Conservation (phyloP, 2,797 vertebrate genomes). For the Balearica regulorum region DNA sequence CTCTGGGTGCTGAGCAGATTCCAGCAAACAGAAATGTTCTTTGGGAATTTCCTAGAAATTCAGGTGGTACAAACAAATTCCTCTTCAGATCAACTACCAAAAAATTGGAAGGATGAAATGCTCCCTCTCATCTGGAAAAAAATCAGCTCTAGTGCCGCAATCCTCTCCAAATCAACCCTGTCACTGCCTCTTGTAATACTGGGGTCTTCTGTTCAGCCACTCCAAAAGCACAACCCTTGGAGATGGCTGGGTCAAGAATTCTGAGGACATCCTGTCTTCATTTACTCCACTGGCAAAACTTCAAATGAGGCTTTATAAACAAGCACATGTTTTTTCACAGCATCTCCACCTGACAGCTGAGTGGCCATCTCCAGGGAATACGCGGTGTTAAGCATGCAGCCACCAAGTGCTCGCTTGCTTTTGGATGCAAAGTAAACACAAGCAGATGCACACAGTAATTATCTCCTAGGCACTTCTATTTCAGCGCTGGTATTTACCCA, state of each 20-base stretch:
- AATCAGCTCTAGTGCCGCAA: rapidly evolving
- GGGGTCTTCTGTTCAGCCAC: rapidly evolving
- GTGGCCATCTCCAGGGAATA: background rate
- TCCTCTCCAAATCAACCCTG: background rate
- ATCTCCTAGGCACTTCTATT: background rate
- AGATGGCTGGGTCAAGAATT: background rate
- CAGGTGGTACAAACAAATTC: background rate
- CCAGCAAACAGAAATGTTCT: background rate
- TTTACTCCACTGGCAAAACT: background rate
- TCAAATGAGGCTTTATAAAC: background rate
- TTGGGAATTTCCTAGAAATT: background rate
- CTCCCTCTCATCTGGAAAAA: background rate
- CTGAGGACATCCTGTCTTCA: background rate
- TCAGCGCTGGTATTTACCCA: background rate
- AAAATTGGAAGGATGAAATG: rapidly evolving
- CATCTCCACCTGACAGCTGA: background rate
- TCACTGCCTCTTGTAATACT: background rate
- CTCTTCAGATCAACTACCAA: rapidly evolving
- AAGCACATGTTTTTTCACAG: background rate
- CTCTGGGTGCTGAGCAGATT: background rate
- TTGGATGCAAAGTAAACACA: background rate
- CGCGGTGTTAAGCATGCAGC: rapidly evolving
- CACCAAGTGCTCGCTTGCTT: background rate
- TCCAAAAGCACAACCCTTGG: background rate
- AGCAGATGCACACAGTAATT: background rate